Conservation (phyloP, 2,888 invertebrate genomes). For the Alitta virens region DNA sequence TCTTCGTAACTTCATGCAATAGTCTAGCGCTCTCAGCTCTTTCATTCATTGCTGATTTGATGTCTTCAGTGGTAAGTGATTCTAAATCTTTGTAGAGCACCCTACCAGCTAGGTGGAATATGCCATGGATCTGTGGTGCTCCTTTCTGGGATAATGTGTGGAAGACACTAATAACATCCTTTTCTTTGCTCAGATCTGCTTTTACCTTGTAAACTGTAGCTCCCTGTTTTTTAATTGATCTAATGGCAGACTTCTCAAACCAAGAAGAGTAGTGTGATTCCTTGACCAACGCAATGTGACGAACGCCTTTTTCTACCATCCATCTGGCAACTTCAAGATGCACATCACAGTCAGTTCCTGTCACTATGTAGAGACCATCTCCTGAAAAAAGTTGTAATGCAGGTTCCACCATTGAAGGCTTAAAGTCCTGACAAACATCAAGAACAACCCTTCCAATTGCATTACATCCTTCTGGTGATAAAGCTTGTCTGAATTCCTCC, state of each 20-base stretch:
- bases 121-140: background rate
- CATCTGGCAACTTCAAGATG: conserved; percentile 1
- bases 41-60: background rate
- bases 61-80: background rate
- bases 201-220: background rate
- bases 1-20: background rate
- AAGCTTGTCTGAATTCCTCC: conserved; percentile 1
- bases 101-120: conserved; percentile 5
- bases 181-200: conserved; percentile 6
- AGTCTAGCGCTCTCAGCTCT: background rate
- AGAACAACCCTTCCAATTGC: conserved; percentile 14
- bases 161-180: background rate
- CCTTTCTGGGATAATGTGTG: background rate
- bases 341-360: conserved; percentile 7
- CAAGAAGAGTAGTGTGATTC: background rate
- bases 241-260: conserved; percentile 1
- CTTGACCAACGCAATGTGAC: conserved; percentile 1
- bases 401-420: conserved; percentile 1
- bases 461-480: background rate
- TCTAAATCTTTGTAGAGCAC: background rate
- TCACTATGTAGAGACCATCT: conserved; percentile 3
- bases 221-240: conserved; percentile 1
- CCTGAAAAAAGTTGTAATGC: background rate
- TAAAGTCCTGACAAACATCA: background rate
- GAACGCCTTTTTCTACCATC: conserved; percentile 13